phyloP scores from a whole-genome alignment of 2,113 vertebrate genomes.

The Struthidea cinerea region DNA sequence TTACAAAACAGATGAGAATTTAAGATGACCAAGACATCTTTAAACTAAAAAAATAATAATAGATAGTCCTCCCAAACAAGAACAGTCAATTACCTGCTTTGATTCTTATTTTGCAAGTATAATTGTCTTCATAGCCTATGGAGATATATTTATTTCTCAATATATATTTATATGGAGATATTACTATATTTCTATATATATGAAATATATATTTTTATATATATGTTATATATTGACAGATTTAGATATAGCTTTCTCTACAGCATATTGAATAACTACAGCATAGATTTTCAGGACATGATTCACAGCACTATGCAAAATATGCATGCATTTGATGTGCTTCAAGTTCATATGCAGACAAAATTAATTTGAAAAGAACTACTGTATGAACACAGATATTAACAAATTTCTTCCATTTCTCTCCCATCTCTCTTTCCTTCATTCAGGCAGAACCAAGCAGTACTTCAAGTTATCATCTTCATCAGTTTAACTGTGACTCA shows the following conservation, averaged over 20 bases:
- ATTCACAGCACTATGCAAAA: background rate
- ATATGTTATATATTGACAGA: background rate
- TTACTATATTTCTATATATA: background rate
- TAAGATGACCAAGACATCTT: background rate
- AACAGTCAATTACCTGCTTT: background rate
- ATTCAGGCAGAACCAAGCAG: background rate
- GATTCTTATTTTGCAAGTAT: background rate
- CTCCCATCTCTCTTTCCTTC: background rate
- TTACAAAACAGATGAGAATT: background rate
- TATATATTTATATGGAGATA: too few species aligned
- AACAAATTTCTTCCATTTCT: background rate
- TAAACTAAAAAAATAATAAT: background rate
- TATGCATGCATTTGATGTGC: background rate
- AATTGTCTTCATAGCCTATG: background rate
- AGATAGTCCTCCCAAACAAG: background rate
- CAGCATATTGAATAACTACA: background rate
- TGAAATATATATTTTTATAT: background rate
- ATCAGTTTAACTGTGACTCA: background rate
- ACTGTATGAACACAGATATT: background rate
- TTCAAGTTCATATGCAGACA: background rate
- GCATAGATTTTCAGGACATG: background rate
- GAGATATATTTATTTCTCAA: background rate
- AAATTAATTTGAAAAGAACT: background rate
- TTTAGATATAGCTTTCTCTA: background rate
- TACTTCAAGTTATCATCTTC: background rate